A percentile compares a stretch with the other conserved stretches of the same genome.
Conservation (phyloP, 2,797 vertebrate genomes). For the Margarornis squamiger region DNA sequence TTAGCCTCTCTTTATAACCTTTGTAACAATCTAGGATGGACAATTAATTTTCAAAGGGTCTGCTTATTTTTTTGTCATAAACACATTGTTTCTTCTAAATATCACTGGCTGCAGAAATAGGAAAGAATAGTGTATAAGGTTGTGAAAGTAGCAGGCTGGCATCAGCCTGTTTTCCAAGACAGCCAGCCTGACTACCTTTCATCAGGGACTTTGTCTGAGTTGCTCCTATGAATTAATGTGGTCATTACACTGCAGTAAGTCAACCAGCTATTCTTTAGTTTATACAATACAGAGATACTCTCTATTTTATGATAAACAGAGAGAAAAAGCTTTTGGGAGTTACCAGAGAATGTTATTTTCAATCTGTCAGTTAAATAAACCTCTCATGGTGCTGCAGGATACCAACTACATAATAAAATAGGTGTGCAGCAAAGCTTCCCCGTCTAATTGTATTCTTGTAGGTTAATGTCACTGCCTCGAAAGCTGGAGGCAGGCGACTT, state of each 20-base stretch:
- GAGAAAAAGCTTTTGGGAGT: not conserved
- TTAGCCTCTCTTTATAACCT: not conserved
- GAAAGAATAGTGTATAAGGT: not conserved
- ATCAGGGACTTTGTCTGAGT: not conserved
- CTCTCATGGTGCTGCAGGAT: not conserved
- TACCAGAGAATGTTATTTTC: not conserved
- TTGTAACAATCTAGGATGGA: not conserved
- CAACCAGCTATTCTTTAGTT: not conserved
- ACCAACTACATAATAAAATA: not conserved
- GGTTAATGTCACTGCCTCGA: not conserved
- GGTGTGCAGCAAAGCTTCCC: not conserved
- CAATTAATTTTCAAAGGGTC: not conserved
- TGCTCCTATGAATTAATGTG: not conserved
- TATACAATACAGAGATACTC: not conserved
- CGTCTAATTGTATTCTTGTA: not conserved
- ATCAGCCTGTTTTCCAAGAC: not conserved
- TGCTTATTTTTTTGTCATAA: not conserved
- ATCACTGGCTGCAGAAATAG: not conserved
- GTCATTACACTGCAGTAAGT: not conserved
- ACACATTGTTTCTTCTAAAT: not conserved
- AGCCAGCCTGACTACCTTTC: not conserved
- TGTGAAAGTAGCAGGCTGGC: not conserved
- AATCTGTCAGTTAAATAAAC: not conserved
- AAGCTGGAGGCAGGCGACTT: not conserved
- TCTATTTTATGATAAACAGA: not conserved